Evolutionary conservation across 1,140 invertebrate species (phyloP).

Genomic region (Drosophila truncata): DNA sequence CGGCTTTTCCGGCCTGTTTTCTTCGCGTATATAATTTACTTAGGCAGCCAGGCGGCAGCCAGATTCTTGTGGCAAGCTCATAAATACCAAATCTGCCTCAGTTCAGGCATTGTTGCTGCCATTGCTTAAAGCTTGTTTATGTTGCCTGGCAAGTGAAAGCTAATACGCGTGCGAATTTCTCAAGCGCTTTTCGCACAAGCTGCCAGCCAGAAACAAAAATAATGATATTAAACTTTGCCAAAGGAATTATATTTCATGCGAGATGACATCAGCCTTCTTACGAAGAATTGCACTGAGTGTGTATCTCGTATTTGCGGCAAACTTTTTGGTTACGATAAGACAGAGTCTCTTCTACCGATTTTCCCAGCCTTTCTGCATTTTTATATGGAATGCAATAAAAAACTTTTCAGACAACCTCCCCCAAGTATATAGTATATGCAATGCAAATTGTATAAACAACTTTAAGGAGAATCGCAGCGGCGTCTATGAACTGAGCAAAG

Average conservation of each 20-base stretch:
- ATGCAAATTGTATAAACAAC: slow-evolving; percentile 69
- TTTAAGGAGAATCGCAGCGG: slow-evolving; percentile 29
- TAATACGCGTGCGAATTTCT: slow-evolving; percentile 78
- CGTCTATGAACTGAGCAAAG: slow-evolving; percentile 18
- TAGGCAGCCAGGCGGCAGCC: slow-evolving; percentile 24
- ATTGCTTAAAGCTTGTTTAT: slow-evolving; percentile 69
- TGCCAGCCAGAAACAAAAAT: slow-evolving; percentile 19
- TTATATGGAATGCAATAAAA: slow-evolving; percentile 78
- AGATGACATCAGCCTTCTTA: slow-evolving; percentile 68
- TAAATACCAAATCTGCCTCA: slow-evolving; percentile 79
- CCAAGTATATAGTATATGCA: slow-evolving; percentile 55
- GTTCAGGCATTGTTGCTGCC: slow-evolving; percentile 37
- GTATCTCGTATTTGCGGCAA: slow-evolving; percentile 22
- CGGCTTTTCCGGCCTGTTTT: slow-evolving; percentile 42
- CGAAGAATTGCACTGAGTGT: slow-evolving; percentile 50
- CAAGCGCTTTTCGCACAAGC: slow-evolving; percentile 47
- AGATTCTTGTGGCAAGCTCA: slow-evolving; percentile 53
- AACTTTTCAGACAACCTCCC: slow-evolving; percentile 72
- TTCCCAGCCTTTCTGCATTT: slow-evolving; percentile 49
- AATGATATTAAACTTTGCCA: slow-evolving; percentile 67
- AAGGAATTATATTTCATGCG: slow-evolving; percentile 77
- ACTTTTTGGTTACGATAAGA: too few relatives aligned
- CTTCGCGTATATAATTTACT: slow-evolving; percentile 69
- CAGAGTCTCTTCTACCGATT: neutral
- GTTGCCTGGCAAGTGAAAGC: slow-evolving; percentile 71